These are phyloP conservation scores for Acanthornis magna DNA, from an alignment of 2,797 vertebrate genomes.

Conservation along the genomic window DNA sequence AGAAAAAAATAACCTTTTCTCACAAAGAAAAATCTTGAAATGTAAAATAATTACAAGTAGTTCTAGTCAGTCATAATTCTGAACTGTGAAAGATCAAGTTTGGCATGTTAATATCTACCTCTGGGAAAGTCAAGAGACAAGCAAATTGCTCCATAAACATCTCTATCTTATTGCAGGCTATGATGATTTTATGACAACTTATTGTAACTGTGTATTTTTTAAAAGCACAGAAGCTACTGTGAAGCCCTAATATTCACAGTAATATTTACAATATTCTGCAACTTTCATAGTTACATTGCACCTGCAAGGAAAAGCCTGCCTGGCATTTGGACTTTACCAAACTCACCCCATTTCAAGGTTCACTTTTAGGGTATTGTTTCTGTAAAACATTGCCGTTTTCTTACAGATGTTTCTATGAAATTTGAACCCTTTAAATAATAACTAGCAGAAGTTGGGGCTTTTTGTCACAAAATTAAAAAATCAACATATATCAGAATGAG, in stretches of 20 bases:
- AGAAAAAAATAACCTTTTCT: neutral
- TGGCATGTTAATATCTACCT: neutral
- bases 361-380: neutral
- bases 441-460: neutral
- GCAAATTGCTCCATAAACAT: conserved; percentile 17
- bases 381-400: neutral
- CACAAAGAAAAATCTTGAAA: neutral
- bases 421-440: neutral
- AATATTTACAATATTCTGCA: neutral
- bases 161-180: neutral
- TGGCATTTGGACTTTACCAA: neutral
- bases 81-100: neutral
- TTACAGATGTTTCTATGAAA: neutral
- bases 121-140: conserved; percentile 27
- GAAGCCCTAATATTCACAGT: neutral
- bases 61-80: conserved; percentile 9
- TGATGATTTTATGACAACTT: conserved; percentile 13
- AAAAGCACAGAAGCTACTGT: neutral
- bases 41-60: neutral
- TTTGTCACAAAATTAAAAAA: neutral
- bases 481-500: neutral
- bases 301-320: neutral
- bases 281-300: neutral
- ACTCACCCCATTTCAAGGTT: neutral
- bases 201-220: neutral